These are phyloP conservation scores for Centrocercus urophasianus DNA, from an alignment of 2,113 vertebrate genomes.

Conservation along the genomic window DNA sequence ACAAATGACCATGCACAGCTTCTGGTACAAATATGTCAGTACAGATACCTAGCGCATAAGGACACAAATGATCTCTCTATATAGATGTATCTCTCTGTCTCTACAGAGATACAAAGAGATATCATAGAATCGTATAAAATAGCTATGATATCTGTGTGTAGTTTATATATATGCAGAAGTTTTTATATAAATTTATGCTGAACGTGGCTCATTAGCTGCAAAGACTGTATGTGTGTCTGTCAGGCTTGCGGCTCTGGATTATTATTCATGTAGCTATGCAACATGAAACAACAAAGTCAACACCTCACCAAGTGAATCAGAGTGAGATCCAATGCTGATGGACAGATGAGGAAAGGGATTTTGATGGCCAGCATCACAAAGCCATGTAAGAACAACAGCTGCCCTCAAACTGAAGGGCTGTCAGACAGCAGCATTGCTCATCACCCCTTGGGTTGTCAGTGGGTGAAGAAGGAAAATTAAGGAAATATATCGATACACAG, in stretches of 20 bases:
- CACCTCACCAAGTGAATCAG: not conserved
- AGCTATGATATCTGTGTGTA: not conserved
- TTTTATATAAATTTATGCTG: not conserved
- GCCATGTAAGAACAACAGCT: not conserved
- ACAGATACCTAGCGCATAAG: not conserved
- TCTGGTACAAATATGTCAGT: not conserved
- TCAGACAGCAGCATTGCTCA: not conserved
- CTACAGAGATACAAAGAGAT: not conserved
- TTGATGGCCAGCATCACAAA: not conserved
- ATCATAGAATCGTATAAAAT: not conserved
- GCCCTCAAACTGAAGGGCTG: not conserved
- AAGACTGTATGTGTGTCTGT: not conserved
- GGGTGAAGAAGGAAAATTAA: not conserved
- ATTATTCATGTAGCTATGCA: not conserved
- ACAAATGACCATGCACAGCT: not conserved
- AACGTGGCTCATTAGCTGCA: not conserved
- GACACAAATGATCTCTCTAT: not conserved
- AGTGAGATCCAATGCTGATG: not conserved
- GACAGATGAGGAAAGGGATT: not conserved
- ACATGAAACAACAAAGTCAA: not conserved
- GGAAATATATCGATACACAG: fast-evolving
- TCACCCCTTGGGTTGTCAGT: not conserved
- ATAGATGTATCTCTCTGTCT: not conserved
- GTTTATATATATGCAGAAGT: not conserved
- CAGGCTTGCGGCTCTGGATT: not conserved